Evolutionary conservation across 2,888 invertebrate genomes (phyloP).

Genomic region (Julus scanicus): DNA sequence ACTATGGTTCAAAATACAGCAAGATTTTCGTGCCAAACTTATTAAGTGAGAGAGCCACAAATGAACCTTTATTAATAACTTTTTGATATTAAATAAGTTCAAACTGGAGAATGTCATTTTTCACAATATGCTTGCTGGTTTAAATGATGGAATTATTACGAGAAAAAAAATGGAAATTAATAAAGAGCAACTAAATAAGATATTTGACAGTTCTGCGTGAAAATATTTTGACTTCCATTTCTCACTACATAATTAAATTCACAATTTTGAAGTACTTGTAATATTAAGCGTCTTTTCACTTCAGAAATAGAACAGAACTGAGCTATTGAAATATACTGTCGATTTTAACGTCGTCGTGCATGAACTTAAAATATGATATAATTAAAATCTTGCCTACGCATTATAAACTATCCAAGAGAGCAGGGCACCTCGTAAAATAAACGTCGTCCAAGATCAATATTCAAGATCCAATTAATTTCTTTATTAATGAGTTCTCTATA

Average conservation of each 20-base stretch:
- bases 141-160: no score
- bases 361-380: not conserved
- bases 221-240: not conserved
- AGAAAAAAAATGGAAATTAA: no score
- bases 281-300: not conserved
- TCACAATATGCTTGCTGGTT: no score
- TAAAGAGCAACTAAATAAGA: no score
- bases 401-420: not conserved
- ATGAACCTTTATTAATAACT: no score
- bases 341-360: no score
- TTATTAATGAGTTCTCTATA: slow-evolving; percentile 1
- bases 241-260: not conserved
- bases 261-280: not conserved
- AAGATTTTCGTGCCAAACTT: no score
- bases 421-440: not conserved
- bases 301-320: not conserved
- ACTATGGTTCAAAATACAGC: no score
- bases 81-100: no score
- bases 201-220: no score
- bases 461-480: slow-evolving; percentile 27
- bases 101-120: no score
- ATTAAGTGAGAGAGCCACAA: no score
- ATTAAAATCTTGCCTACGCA: not conserved
- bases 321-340: not conserved
- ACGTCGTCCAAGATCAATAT: not conserved